Base-by-base conservation (phyloP, 2,113 vertebrate genomes). In the Urocolius indicus region DNA sequence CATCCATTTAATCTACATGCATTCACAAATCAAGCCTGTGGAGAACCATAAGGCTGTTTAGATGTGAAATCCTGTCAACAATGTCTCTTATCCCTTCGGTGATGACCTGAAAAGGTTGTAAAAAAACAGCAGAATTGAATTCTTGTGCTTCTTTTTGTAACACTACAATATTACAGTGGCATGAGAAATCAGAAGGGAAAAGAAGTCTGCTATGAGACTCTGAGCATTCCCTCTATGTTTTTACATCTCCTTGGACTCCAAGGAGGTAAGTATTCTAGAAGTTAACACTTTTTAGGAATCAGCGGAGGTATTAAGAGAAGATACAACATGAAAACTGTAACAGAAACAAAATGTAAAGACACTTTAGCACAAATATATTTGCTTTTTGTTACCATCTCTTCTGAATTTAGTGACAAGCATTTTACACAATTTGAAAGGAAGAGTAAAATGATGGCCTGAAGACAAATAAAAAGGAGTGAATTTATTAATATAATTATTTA, bases 1-100 rank as follows among this genome's bases (percentile, higher is more conserved):
- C 19, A 49, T 17, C 19, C 22, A 12, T 59, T 91, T 75, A 46
- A 48, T 74, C 61, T 63, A 34, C 12, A 14, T 34, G 7, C 4
- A 46, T 21, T 20, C 3, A 13, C 0, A 0, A 41, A 61, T 16
- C 10, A 86, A 91, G 72, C 0, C 13, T 11, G 1, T 30, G 7
- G 20, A 38, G 4, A 68, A 3, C 13, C 79, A 3, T 8, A 55
- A 49, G 11, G 7, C 5, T 46, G 5, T 46, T 46, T 82, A 1
- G 2, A 46, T 82, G 11, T 62, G 24, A 94, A 74, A 6, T 54
- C 11, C 10, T 58, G 7, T 19, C 68, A 66, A 45, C 8, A 84
- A 20, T 74, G 77, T 49, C 43, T 41, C 8, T 41, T 59, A n/a
- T 29, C 11, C 11, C 59, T 69, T 7, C 54, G 14, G 3, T 74